phyloP scores from a whole-genome alignment of 2,113 vertebrate genomes.

The Bucco capensis region DNA sequence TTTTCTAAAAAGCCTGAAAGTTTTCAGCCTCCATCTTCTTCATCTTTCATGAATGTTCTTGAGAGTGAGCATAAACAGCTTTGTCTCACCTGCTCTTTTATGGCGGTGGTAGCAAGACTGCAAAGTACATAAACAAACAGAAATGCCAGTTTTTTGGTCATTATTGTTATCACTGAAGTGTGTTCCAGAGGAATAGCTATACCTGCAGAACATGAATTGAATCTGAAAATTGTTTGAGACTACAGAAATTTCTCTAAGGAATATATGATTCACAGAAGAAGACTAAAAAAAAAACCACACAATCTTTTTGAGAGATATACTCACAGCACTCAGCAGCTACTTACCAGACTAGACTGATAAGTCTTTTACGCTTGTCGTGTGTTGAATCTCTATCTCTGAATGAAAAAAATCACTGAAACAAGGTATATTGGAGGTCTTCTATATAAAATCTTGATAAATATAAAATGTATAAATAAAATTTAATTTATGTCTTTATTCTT shows the following conservation, averaged over 20 bases:
- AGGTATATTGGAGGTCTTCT: not conserved
- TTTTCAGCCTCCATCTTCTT: not conserved
- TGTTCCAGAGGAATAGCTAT: not conserved
- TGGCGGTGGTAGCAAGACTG: not conserved
- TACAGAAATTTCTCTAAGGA: not conserved
- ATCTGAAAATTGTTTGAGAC: not conserved
- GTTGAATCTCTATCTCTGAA: not conserved
- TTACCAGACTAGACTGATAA: not conserved
- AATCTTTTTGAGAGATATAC: not conserved
- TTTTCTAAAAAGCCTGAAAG: not conserved
- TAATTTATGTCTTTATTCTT: not conserved
- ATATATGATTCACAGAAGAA: not conserved
- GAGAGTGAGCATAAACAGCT: not conserved
- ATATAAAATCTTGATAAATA: not conserved
- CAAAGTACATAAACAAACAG: not conserved
- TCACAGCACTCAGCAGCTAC: not conserved
- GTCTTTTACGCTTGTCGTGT: not conserved
- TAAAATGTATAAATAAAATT: too few species aligned
- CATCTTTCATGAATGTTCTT: not conserved
- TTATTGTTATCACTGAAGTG: not conserved
- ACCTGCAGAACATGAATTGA: not conserved
- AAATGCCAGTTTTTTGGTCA: not conserved
- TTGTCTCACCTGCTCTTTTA: not conserved
- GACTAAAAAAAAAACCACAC: not conserved
- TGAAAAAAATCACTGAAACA: not conserved